phyloP scores from a whole-genome alignment of 1,140 invertebrate species.

The Zaprionus taronus region DNA sequence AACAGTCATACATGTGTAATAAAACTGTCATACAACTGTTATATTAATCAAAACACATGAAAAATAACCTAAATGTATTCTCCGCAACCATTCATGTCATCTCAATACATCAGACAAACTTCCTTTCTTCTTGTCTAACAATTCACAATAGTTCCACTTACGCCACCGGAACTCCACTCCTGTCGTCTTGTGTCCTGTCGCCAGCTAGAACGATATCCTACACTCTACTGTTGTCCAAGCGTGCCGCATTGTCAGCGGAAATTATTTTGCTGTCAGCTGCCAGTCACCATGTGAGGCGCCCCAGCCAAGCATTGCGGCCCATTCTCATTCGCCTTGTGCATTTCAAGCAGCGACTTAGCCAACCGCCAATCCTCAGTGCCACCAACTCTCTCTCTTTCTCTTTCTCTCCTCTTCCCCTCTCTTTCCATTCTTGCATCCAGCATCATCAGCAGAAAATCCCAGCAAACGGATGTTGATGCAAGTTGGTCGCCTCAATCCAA shows the following conservation, averaged over 20 bases:
- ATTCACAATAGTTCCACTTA: neutral
- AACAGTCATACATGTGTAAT: neutral
- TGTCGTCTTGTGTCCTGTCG: constrained; percentile 1
- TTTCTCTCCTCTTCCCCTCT: constrained; percentile 22
- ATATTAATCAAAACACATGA: neutral
- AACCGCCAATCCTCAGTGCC: constrained; percentile 18
- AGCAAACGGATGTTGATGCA: constrained; percentile 31
- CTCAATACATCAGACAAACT: neutral
- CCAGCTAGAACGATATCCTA: neutral
- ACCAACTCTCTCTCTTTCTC: constrained; percentile 26
- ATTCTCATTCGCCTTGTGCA: constrained; percentile 32
- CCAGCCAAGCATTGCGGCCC: neutral
- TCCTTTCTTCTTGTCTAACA: neutral
- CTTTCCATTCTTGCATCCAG: constrained; percentile 12
- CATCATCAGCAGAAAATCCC: constrained; percentile 42
- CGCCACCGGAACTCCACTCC: neutral
- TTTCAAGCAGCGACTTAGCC: constrained; percentile 33
- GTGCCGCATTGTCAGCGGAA: constrained; percentile 54
- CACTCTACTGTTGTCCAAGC: neutral
- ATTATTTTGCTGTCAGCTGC: constrained; percentile 54
- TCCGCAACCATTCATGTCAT: neutral
- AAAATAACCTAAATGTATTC: neutral
- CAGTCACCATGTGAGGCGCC: constrained; percentile 25
- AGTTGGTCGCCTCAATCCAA: neutral
- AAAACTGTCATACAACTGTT: constrained; percentile 2